phyloP scores from a whole-genome alignment of 2,113 vertebrate species.

The Muntiacus reevesi region DNA sequence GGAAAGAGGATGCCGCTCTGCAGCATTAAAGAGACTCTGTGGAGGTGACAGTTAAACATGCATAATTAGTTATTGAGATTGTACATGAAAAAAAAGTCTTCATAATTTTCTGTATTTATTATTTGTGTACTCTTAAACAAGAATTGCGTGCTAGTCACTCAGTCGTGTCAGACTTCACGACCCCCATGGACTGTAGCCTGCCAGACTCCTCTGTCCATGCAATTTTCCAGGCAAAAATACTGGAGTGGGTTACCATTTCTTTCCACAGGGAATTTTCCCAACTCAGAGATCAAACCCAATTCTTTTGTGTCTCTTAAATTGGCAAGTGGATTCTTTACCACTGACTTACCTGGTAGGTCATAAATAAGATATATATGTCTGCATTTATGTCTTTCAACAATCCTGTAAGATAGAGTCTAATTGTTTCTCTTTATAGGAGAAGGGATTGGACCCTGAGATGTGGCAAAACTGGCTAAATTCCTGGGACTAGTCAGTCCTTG shows the following conservation, averaged over 20 bases:
- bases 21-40: neutral
- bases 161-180: fast-evolving
- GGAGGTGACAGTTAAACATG: neutral
- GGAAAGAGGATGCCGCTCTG: fast-evolving
- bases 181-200: neutral
- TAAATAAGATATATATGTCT: neutral
- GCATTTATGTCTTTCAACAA: neutral
- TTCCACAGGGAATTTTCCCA: neutral
- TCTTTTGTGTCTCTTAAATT: neutral
- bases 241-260: neutral
- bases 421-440: neutral
- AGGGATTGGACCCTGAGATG: neutral
- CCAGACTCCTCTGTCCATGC: neutral
- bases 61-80: neutral
- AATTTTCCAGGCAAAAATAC: neutral
- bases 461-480: fast-evolving
- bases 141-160: neutral
- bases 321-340: neutral
- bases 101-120: neutral
- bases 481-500: neutral
- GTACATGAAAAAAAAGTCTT: neutral
- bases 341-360: neutral
- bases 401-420: neutral
- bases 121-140: neutral
- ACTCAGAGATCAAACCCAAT: neutral